Base-by-base conservation (phyloP, 2,113 vertebrate genomes). In the Leiothrix lutea region DNA sequence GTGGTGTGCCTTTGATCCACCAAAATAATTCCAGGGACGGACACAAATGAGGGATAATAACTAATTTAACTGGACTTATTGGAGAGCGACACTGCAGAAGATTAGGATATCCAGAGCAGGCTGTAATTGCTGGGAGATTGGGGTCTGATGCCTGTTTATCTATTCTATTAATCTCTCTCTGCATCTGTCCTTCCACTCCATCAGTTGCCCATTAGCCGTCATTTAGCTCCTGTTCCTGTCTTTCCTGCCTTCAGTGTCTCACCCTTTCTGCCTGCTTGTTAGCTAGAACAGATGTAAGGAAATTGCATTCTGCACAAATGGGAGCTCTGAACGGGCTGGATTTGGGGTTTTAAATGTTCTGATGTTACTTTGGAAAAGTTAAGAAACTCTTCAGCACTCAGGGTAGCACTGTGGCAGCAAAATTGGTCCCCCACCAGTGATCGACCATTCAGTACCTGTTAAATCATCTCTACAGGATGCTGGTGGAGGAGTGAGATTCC, bases 21-120 rank as follows among this genome's bases (percentile, higher is more conserved):
- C 91, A 69, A 90, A 95, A 87, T 95, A 65, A 95, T 97, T 90
- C 86, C 88, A 83, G 92, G 93, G 88, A 92, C 57, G 77, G 94
- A 58, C 74, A 91, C 86, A 95, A 97, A 95, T 54, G 92, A 95
- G 84, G 92, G 92, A 95, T 97, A 97, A 94, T 96, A 94, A 97
- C 93, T 92, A 95, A 96, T 95, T 94, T 95, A 92, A 73, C 94
- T 93, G 95, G 96, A 97, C 91, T 96, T 86, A 84, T 57, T 97
- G 95, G 94, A 92, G 77, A 93, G 74, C 5, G 5, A 92, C 88
- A 82, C 88, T 44, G 91, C 78, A 47, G 96, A 88, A 95, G 96
- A 96, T 96, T 82, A 96, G 87, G 88, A 60, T 97, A 84, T 93
- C 94, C 74, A 45, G 74, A 90, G 69, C 93, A 94, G 92, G 21